Base-by-base conservation (phyloP, 2,888 invertebrate species). In the Myathropa florea region DNA sequence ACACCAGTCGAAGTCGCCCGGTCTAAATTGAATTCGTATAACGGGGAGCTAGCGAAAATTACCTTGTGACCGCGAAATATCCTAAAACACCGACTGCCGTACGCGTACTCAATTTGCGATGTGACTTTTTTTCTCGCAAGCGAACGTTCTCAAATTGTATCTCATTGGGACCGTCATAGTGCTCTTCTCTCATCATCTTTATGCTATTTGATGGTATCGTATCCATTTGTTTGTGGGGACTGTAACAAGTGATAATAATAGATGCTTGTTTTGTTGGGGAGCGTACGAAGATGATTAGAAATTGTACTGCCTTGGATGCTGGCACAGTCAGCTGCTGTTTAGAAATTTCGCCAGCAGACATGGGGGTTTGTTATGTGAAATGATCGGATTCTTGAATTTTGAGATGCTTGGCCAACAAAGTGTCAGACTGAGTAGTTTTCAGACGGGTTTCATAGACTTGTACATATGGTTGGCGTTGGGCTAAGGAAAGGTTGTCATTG, bases 1-100 rank as follows among this genome's bases (percentile, higher is more conserved):
- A 91, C 91, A 92, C 92, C 91, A 92, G 91, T 91, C 92, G 93
- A 92, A 93, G 92, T 93, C 92, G 92, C 93, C 93, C 93, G 93
- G 93, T 92, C 92, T 92, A 92, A 92, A 92, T 92, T 92, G 91
- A 92, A 92, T 92, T 92, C 92, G 92, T 92, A 93, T 92, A 90
- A 91, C 46, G 91, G 91, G 91, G 91, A 92, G 92, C 91, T 91
- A 90, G 90, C 91, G 91, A 90, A 91, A 91, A 91, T 92, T 92
- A 92, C 92, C 92, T 92, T 91, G 93, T 93, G 92, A 92, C 92
- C 92, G 92, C 92, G 92, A 92, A 92, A 91, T 91, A 90, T 90
- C 91, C 91, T 91, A 91, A 89, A 92, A 88, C 77, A 81, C 77
- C 79, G 84, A 85, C 84, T 83, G 79, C 76, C 83, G 79, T 87